These are phyloP conservation scores for Nesometra sesokonis DNA, from an alignment of 35 echinoderm and acorn worm genomes.

Conservation along the genomic window DNA sequence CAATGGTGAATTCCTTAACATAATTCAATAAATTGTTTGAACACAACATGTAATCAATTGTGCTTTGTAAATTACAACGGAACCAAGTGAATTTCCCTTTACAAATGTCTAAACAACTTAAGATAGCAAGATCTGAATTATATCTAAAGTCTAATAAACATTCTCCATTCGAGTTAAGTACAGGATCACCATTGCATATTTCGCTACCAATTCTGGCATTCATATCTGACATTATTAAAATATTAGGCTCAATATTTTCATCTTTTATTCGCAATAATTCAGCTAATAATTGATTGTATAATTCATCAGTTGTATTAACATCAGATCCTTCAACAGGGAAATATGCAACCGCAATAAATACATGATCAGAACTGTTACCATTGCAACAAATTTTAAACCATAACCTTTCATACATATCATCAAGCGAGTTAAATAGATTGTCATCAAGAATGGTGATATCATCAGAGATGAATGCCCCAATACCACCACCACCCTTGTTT, in stretches of 20 bases:
- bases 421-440: background rate
- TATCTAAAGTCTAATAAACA: background rate
- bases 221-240: conserved; percentile 12
- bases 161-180: conserved; percentile 1
- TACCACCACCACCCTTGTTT: background rate
- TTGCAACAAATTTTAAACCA: conserved; percentile 1
- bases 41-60: conserved; percentile 9
- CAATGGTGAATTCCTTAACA: background rate
- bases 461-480: background rate
- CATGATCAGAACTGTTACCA: background rate
- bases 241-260: background rate
- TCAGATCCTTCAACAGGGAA: conserved; percentile 9
- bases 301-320: background rate
- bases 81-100: conserved; percentile 7
- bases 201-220: background rate
- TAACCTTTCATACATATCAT: background rate
- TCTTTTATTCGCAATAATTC: background rate
- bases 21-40: background rate
- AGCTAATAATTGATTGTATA: background rate
- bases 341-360: conserved; percentile 6
- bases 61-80: background rate
- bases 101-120: background rate
- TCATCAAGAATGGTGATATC: background rate
- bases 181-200: background rate
- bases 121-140: background rate